Percentiles rank a stretch among this genome's conserved stretches.
These are phyloP conservation scores for Odocoileus hemionus DNA, from an alignment of 2,113 vertebrate species.

Conservation along the genomic window DNA sequence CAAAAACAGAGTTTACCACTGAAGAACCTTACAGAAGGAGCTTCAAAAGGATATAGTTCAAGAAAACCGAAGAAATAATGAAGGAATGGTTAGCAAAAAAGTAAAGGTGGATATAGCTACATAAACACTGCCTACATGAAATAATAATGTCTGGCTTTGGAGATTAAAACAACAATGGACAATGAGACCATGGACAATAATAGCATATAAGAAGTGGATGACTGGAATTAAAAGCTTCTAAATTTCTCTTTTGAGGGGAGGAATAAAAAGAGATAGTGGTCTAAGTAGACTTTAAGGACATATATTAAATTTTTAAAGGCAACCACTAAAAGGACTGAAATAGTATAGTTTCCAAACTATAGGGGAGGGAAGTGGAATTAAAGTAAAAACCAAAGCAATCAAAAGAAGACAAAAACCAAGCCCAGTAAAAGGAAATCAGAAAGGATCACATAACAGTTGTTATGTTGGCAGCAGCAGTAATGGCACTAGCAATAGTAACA, in stretches of 20 bases:
- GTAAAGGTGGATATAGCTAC: neutral
- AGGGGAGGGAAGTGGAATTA: neutral
- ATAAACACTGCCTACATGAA: neutral
- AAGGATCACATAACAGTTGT: neutral
- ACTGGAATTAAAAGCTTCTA: neutral
- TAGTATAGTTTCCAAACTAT: neutral
- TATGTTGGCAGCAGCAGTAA: fast-evolving
- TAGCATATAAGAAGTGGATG: neutral
- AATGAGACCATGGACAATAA: neutral
- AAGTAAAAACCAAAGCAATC: neutral
- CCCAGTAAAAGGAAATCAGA: neutral
- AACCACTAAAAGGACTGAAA: neutral
- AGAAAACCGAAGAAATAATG: neutral
- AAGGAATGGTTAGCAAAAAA: neutral
- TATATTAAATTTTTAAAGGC: neutral
- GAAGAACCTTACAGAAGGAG: neutral
- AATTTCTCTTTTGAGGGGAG: neutral
- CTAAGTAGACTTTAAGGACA: neutral
- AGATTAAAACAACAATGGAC: neutral
- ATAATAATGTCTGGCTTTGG: neutral
- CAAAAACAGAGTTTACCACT: neutral
- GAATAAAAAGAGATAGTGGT: neutral
- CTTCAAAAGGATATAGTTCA: neutral
- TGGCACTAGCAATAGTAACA: neutral
- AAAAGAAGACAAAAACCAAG: neutral